A percentile compares a stretch with the other conserved stretches of the same genome.
Conservation (phyloP, 2,797 vertebrate species). For the Rhodeus uyekii region DNA sequence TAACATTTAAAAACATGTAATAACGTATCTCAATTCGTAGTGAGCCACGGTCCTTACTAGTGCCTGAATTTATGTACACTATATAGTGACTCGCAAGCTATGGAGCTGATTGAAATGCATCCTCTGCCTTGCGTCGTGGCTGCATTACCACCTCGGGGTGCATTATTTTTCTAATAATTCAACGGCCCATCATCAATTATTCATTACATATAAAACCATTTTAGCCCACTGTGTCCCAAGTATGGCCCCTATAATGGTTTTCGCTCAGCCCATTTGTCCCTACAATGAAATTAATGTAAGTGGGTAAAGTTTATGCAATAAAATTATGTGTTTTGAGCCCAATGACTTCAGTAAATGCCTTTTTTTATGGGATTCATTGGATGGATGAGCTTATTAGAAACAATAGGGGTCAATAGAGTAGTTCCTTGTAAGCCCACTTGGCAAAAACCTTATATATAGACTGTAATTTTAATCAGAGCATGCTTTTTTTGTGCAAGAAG, state of each 20-base stretch:
- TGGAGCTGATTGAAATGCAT: not conserved
- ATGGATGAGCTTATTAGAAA: constrained; percentile 1
- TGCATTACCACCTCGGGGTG: not conserved
- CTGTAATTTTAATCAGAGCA: not conserved
- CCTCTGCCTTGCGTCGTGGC: not conserved
- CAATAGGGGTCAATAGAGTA: not conserved
- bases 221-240: not conserved
- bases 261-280: not conserved
- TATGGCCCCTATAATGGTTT: not conserved
- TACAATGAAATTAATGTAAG: not conserved
- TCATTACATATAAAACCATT: not conserved
- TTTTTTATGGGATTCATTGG: not conserved
- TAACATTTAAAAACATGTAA: not conserved
- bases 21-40: too few relatives aligned
- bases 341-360: not conserved
- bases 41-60: not conserved
- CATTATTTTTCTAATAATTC: not conserved
- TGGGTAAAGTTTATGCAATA: constrained; percentile 2
- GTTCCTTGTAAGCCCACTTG: not conserved
- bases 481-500: not conserved
- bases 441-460: not conserved
- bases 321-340: constrained; percentile 1
- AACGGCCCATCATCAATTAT: not conserved
- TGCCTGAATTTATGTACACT: not conserved
- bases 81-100: not conserved